Conservation (phyloP, 2,888 invertebrate genomes). For the Napeogenes sylphis region DNA sequence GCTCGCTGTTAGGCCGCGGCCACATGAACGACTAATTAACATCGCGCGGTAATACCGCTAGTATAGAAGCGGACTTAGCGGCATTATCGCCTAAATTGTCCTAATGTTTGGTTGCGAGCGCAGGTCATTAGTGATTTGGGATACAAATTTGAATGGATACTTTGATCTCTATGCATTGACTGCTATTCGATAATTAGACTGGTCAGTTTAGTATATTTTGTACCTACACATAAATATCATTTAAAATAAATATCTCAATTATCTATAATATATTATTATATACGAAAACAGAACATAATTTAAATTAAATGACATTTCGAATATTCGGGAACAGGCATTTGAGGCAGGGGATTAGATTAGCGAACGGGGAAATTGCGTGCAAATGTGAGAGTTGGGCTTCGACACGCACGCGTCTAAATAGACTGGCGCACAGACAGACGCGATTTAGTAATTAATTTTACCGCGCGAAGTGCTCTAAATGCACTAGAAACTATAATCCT, state of each 20-base stretch:
- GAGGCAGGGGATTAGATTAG: slow-evolving; percentile 40
- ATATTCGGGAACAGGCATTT: slow-evolving; percentile 21
- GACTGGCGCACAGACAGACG: slow-evolving; percentile 53
- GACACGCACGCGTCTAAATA: slow-evolving; percentile 51
- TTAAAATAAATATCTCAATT: too few relatives aligned
- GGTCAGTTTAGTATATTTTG: not conserved
- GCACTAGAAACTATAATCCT: slow-evolving; percentile 76
- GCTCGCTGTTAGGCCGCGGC: slow-evolving; percentile 58
- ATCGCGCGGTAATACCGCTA: slow-evolving; percentile 54
- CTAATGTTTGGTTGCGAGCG: slow-evolving; percentile 70
- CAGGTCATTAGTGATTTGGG: slow-evolving; percentile 52
- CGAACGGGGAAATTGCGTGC: slow-evolving; percentile 44
- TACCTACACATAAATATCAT: too few relatives aligned
- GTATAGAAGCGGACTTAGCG: slow-evolving; percentile 68
- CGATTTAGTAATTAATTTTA: slow-evolving; percentile 77
- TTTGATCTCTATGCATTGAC: slow-evolving; percentile 24
- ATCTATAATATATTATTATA: too few relatives aligned
- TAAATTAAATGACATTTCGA: slow-evolving; percentile 13
- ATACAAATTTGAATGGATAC: slow-evolving; percentile 39
- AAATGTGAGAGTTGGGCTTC: slow-evolving; percentile 46
- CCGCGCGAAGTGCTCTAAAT: slow-evolving; percentile 72
- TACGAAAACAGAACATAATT: not conserved
- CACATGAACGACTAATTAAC: slow-evolving; percentile 65
- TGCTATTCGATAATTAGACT: slow-evolving; percentile 16
- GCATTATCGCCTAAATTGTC: slow-evolving; percentile 73